Base-by-base conservation (phyloP, 2,113 vertebrate genomes). In the Macrotis lagotis region DNA sequence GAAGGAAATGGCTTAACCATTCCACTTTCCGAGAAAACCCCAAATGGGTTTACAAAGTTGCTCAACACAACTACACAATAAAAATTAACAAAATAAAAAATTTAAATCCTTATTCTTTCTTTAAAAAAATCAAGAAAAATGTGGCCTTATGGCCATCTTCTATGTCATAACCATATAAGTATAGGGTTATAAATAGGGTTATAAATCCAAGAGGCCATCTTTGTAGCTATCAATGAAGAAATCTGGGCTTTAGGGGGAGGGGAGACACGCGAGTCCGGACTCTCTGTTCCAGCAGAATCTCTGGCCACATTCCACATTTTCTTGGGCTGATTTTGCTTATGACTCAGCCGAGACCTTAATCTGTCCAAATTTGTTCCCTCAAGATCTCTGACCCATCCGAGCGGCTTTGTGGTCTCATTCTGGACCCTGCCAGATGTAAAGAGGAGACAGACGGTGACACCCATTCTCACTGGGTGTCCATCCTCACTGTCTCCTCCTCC, bases 321-420 rank as follows among this genome's bases (percentile, higher is more conserved):
- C n/a, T 74, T 74, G 19, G 66, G 66, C 66, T 83, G 66, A 22
- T 24, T 83, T 83, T 83, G 16, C 66, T 83, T 83, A 83, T 83
- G 66, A 83, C 66, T 83, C 66, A 83, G 44, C 66, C 16, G 66
- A 83, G 66, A 44, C 66, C 66, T 44, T 83, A 24, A 44, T 83
- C 66, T 49, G 10, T 90, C 89, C 47, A 90, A 50, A 31, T 92
- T 93, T 93, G 66, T 89, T 88, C 26, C 90, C 95, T 96, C 90
- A 50, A 92, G 94, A 88, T 92, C 14, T 1, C 16, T 51, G 90
- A 9, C 49, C 88, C 95, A 59, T 28, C 31, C 26, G 88, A 48
- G 90, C 49, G 91, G 74, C 90, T 50, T 88, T 48, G 53, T 94
- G 95, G 95, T 74, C 59, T 96, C 92, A 94, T 44, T 49, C 52